phyloP scores from a whole-genome alignment of 2,888 invertebrate species.

The Epistrophe eligans region DNA sequence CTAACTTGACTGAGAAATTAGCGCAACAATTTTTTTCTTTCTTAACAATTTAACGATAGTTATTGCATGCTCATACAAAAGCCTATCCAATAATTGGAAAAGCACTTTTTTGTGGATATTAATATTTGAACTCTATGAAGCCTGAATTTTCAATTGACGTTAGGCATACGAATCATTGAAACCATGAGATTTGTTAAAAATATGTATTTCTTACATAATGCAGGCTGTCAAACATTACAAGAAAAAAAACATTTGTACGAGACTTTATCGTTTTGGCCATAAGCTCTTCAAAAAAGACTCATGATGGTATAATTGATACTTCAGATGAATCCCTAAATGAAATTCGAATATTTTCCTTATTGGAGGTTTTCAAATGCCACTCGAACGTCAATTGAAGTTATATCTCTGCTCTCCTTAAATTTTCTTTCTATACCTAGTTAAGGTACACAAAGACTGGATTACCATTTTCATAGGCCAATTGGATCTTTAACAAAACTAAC shows the following conservation, averaged over 20 bases:
- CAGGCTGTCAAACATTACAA: not conserved
- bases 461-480: not conserved
- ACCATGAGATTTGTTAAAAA: too few relatives aligned
- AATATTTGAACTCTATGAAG: too few relatives aligned
- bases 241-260: not conserved
- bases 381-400: not conserved
- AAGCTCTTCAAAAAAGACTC: not conserved
- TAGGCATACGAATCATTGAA: too few relatives aligned
- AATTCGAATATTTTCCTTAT: not conserved
- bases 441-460: not conserved
- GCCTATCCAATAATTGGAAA: too few relatives aligned
- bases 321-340: not conserved
- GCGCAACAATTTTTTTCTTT: too few relatives aligned
- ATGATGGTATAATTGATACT: not conserved
- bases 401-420: not conserved
- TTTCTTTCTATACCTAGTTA: not conserved
- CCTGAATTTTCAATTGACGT: too few relatives aligned
- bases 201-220: too few relatives aligned
- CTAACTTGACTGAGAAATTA: too few relatives aligned
- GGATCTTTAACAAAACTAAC: not conserved
- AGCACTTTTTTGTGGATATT: too few relatives aligned
- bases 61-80: too few relatives aligned
- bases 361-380: not conserved
- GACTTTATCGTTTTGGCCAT: not conserved
- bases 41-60: too few relatives aligned